These are phyloP conservation scores for Sesia apiformis DNA, from an alignment of 2,888 invertebrate species.

Conservation along the genomic window DNA sequence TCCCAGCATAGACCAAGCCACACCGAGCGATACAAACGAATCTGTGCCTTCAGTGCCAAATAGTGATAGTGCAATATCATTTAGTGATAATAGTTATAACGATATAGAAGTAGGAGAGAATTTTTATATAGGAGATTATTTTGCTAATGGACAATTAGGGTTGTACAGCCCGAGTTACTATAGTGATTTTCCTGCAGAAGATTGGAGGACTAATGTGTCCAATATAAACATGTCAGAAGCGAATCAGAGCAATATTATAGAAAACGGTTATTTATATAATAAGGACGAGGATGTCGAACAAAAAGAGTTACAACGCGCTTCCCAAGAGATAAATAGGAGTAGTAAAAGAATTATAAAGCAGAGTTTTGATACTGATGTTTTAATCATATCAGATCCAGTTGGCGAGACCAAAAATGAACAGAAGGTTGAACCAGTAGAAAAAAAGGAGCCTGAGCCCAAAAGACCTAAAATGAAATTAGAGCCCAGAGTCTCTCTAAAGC, in stretches of 20 bases:
- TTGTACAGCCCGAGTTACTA: constrained; percentile 57
- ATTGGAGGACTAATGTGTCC: constrained; percentile 51
- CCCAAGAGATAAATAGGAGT: constrained; percentile 78
- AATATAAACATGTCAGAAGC: constrained; percentile 53
- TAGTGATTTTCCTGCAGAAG: constrained; percentile 40
- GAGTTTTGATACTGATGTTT: constrained; percentile 77
- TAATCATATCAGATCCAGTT: constrained; percentile 77
- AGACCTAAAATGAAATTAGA: constrained; percentile 54
- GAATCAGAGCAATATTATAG: constrained; percentile 55
- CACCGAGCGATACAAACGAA: constrained; percentile 42
- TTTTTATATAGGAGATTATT: constrained; percentile 72
- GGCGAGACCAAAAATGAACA: constrained; percentile 26
- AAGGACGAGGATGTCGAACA: constrained; percentile 75
- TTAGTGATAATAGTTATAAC: constrained; percentile 62
- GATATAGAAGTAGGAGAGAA: constrained; percentile 55
- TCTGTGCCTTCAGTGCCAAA: constrained; percentile 69
- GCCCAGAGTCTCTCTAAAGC: constrained; percentile 58
- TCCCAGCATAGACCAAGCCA: constrained; percentile 36
- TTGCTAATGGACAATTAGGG: constrained; percentile 61
- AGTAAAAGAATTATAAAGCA: constrained; percentile 77
- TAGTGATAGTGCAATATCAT: constrained; percentile 69
- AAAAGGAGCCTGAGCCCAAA: constrained; percentile 16
- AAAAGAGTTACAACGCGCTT: constrained; percentile 75
- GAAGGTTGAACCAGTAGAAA: constrained; percentile 12
- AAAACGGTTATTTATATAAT: constrained; percentile 62